Base-by-base conservation (phyloP, 2,797 vertebrate genomes). In the Takifugu rubripes region DNA sequence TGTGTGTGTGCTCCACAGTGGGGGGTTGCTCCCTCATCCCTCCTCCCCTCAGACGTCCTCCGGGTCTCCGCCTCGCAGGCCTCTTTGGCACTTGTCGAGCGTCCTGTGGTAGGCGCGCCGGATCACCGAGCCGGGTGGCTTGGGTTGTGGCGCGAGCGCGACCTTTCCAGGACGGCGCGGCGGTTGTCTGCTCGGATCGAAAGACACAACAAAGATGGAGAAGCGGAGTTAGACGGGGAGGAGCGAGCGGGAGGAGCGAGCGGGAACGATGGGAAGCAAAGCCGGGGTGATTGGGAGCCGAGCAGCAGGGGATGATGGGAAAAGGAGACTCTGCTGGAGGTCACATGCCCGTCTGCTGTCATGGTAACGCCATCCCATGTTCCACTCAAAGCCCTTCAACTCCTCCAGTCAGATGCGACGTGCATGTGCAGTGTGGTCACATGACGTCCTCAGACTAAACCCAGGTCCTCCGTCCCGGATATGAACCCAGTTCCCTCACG, bases 101-200 rank as follows among this genome's bases (percentile, higher is more conserved):
- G 82, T 88, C 85, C 64, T 77, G 61, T 77, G 83, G 80, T 79
- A 77, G 77, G 79, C 76, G 61, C 68, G 69, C 74, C 61, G 64
- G 78, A 91, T 98, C 94, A 99, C 88, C 94, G 91, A 69, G 92
- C 91, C 81, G 91, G 87, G 74, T 92, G 83, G 77, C 90, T 86
- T 90, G 92, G 89, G 70, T 92, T 95, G 91, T 98, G 96, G 63
- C 96, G 95, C 33, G 97, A 98, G 64, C 97, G 95, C 66, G 97
- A 98, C 88, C 96, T 94, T 92, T 99, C 97, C 90, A 98, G 87
- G 88, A 91, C 88, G 58, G 87, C 89, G 52, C 93, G 92, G 57
- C 94, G 94, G 89, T 95, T 98, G 90, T 98, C 97, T 99, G 92
- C 51, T 59, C 10, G 50, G 36, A 55, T 15, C 33, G 26, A 47